Percentiles rank a stretch among this genome's conserved stretches.
phyloP scores from a whole-genome alignment of 2,113 vertebrate genomes.

The Oreocharis arfaki region DNA sequence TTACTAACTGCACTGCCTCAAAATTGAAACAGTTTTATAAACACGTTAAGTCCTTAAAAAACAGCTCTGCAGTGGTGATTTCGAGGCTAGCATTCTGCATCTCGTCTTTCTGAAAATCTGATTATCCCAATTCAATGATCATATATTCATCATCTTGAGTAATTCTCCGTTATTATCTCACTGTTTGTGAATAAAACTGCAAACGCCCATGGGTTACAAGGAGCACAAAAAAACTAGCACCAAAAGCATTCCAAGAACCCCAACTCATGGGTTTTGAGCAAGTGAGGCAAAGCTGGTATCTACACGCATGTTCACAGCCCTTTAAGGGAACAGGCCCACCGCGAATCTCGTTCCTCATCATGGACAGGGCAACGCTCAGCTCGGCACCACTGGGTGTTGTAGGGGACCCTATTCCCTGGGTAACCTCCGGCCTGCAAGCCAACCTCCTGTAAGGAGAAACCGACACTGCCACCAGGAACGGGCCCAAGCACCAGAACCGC shows the following conservation, averaged over 20 bases:
- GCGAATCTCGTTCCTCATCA: too few relatives aligned
- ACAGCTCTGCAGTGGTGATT: background rate
- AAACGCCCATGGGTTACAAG: fast-evolving
- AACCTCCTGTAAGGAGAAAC: fast-evolving
- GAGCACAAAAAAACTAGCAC: background rate
- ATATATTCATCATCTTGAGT: background rate
- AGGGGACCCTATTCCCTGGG: fast-evolving
- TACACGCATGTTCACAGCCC: fast-evolving
- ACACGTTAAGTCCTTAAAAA: background rate
- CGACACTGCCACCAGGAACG: fast-evolving
- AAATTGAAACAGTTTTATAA: background rate
- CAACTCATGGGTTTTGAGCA: background rate
- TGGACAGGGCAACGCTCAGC: fast-evolving
- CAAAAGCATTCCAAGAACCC: background rate
- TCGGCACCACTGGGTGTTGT: fast-evolving
- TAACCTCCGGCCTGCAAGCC: background rate
- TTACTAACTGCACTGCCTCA: background rate
- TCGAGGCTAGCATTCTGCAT: background rate
- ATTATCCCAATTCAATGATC: background rate
- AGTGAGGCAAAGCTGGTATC: background rate
- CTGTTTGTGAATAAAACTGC: background rate
- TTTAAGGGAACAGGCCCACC: too few relatives aligned
- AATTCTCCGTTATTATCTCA: fast-evolving
- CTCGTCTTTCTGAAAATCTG: background rate
- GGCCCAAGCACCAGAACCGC: background rate